Conservation (phyloP, 2,797 vertebrate genomes). For the Malurus splendens region DNA sequence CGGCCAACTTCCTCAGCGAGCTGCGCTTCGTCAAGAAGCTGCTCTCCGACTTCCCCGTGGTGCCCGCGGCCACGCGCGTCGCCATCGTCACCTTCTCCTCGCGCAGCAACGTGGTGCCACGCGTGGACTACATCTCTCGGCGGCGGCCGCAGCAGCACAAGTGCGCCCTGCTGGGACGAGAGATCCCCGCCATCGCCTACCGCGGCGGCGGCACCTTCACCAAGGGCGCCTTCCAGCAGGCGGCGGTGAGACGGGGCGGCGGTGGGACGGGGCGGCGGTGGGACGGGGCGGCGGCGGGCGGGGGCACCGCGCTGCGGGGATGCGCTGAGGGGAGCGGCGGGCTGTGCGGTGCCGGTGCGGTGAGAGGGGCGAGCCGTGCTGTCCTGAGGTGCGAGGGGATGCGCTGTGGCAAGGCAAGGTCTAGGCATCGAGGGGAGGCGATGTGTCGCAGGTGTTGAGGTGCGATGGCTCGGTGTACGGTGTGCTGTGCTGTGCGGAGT, state of each 20-base stretch:
- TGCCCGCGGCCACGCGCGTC: conserved; percentile 88
- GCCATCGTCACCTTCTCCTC: conserved; percentile 95
- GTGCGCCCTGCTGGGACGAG: conserved; percentile 89
- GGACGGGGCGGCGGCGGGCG: background rate
- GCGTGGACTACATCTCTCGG: conserved; percentile 91
- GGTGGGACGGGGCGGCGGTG: no score
- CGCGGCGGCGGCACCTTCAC: conserved; percentile 95
- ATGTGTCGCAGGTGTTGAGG: accelerated
- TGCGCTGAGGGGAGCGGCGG: background rate
- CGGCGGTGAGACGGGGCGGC: conserved; percentile 77
- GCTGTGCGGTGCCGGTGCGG: background rate
- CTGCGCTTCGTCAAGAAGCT: conserved; percentile 93
- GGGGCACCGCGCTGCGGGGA: background rate
- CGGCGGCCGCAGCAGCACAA: conserved; percentile 91
- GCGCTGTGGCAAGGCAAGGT: background rate
- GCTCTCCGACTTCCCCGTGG: conserved; percentile 94
- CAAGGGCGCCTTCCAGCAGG: conserved; percentile 94
- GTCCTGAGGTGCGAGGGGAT: accelerated
- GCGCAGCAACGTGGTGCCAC: conserved; percentile 89
- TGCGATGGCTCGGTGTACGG: accelerated
- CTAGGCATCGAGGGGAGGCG: accelerated
- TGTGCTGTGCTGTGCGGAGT: accelerated
- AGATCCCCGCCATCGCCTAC: conserved; percentile 93
- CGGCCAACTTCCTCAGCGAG: conserved; percentile 90
- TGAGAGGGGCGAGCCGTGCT: background rate